Percentiles rank a stretch among this genome's conserved stretches.
These are phyloP conservation scores for Sarcophaga caerulescens DNA, from an alignment of 2,888 invertebrate species.

Conservation along the genomic window DNA sequence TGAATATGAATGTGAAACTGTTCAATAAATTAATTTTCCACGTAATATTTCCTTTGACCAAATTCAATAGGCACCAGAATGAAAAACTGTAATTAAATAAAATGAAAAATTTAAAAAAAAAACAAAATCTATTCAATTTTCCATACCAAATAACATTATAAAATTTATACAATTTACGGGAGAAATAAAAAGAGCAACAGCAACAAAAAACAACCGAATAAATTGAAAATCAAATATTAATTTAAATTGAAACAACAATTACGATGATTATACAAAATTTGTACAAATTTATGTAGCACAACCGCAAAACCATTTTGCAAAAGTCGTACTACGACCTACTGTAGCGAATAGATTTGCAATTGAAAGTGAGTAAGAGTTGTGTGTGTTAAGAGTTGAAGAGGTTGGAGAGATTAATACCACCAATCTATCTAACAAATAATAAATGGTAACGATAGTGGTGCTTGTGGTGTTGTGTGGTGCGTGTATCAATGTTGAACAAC, in stretches of 20 bases:
- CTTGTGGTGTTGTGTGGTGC: constrained; percentile 32
- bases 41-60: constrained; percentile 2
- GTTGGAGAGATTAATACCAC: constrained; percentile 30
- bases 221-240: constrained; percentile 68
- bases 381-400: constrained; percentile 12
- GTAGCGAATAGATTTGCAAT: constrained; percentile 1
- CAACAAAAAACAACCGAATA: constrained; percentile 49
- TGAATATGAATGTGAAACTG: too few species aligned
- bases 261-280: constrained; percentile 61
- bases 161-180: not conserved
- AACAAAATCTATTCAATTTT: constrained; percentile 34
- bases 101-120: constrained; percentile 31
- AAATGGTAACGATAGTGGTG: constrained; percentile 1
- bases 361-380: constrained; percentile 15
- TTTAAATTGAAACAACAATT: constrained; percentile 68
- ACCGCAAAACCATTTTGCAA: constrained; percentile 57
- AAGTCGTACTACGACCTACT: not conserved
- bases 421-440: constrained; percentile 42
- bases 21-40: constrained; percentile 7
- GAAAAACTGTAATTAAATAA: constrained; percentile 55
- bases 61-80: constrained; percentile 48
- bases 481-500: constrained; percentile 59
- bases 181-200: not conserved
- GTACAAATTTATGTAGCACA: constrained; percentile 55
- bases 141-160: constrained; percentile 27